These are phyloP conservation scores for Plectrocnemia conspersa DNA, from an alignment of 1,140 invertebrate genomes.

Conservation along the genomic window DNA sequence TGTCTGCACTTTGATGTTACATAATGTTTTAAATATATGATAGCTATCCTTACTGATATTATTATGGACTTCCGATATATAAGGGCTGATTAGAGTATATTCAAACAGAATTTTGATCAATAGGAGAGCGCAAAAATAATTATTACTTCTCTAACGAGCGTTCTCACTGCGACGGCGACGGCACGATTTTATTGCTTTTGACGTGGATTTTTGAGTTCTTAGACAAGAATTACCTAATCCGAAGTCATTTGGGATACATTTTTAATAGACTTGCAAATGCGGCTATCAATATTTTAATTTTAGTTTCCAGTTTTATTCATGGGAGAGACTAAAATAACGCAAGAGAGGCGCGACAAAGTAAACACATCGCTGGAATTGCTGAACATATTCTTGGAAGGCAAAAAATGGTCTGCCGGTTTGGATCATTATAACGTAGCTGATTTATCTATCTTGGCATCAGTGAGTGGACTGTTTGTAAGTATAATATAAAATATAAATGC, in stretches of 20 bases:
- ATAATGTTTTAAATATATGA: no score
- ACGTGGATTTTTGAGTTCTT: no score
- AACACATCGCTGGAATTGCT: conserved; percentile 56
- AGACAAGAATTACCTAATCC: neutral
- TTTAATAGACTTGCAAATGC: no score
- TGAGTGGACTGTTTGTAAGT: conserved; percentile 55
- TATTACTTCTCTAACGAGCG: neutral
- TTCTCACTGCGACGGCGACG: no score
- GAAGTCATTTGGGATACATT: neutral
- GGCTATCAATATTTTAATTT: conserved; percentile 36
- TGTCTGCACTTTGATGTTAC: no score
- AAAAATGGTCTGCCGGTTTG: conserved; percentile 57
- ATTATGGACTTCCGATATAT: no score
- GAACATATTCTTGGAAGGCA: conserved; percentile 52
- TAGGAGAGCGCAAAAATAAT: no score
- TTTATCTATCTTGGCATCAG: conserved; percentile 52
- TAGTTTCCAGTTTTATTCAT: conserved; percentile 59
- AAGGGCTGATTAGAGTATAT: no score
- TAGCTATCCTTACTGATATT: no score
- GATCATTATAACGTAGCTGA: conserved; percentile 63
- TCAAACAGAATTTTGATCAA: no score
- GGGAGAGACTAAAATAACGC: conserved; percentile 52
- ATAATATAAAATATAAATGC: no score
- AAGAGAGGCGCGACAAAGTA: conserved; percentile 53
- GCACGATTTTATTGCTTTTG: no score